Conservation (phyloP, 2,113 vertebrate species). For the Oophaga pumilio region DNA sequence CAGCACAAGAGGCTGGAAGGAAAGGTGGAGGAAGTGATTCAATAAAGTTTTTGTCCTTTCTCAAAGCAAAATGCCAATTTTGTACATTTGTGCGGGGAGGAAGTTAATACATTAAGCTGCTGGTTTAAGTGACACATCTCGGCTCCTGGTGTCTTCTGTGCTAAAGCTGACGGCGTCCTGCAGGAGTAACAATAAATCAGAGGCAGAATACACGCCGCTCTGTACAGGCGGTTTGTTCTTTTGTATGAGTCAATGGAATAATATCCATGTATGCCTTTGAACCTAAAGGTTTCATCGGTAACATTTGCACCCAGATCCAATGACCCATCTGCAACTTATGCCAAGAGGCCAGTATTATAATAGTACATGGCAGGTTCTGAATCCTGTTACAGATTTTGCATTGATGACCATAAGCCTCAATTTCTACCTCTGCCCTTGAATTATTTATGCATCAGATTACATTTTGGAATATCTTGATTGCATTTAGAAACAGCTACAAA, state of each 20-base stretch:
- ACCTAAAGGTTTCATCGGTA: no score
- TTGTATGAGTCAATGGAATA: neutral
- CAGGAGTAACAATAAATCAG: neutral
- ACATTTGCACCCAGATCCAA: no score
- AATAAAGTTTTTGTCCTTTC: conserved; percentile 47
- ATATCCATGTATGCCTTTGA: neutral
- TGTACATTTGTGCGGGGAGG: neutral
- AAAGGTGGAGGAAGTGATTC: conserved; percentile 34
- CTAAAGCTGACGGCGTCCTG: neutral
- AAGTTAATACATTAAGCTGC: neutral
- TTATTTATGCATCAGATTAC: no score
- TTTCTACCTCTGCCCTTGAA: no score
- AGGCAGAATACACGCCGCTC: neutral
- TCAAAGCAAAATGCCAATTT: conserved; percentile 38
- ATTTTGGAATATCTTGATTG: no score
- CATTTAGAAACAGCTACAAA: no score
- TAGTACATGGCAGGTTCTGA: no score
- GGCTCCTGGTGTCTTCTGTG: neutral
- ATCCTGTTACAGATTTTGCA: no score
- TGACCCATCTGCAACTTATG: no score
- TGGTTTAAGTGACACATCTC: neutral
- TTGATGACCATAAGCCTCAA: no score
- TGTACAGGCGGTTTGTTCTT: neutral
- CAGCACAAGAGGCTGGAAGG: neutral
- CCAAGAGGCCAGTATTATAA: no score